phyloP scores from a whole-genome alignment of 2,113 vertebrate genomes.

The Numida meleagris region DNA sequence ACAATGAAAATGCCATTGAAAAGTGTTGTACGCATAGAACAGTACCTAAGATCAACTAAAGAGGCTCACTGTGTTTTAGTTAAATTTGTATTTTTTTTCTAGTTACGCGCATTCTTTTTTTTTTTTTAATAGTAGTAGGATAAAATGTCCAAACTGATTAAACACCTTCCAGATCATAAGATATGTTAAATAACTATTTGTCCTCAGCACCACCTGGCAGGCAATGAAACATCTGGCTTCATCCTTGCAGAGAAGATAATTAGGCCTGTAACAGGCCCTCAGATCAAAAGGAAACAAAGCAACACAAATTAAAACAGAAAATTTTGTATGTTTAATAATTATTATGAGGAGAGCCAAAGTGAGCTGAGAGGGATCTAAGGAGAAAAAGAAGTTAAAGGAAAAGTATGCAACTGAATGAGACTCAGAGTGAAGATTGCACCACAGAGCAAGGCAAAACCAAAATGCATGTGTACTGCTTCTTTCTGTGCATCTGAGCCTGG shows the following conservation, averaged over 20 bases:
- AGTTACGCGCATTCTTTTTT: not conserved
- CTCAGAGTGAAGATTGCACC: not conserved
- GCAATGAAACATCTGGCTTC: constrained; percentile 58
- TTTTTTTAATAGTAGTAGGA: not conserved
- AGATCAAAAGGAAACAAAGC: constrained; percentile 22
- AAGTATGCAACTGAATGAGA: not conserved
- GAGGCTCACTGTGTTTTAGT: not conserved
- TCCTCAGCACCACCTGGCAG: constrained; percentile 25
- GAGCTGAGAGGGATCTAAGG: not conserved
- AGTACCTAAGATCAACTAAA: not conserved
- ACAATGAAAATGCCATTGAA: not conserved
- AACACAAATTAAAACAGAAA: constrained; percentile 49
- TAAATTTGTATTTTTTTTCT: not conserved
- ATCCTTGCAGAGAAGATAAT: constrained; percentile 18
- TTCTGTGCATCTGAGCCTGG: not conserved
- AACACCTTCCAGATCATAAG: constrained; percentile 10
- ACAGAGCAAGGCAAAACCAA: not conserved
- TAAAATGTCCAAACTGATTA: constrained; percentile 54
- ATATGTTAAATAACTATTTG: constrained; percentile 32
- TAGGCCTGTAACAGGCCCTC: not conserved
- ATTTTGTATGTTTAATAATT: not conserved
- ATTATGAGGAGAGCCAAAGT: not conserved
- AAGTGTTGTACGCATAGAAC: not conserved
- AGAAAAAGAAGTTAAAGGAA: not conserved
- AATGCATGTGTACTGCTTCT: not conserved